These are phyloP conservation scores for Morinoia aosen DNA, from an alignment of 2,888 invertebrate species.

Conservation along the genomic window DNA sequence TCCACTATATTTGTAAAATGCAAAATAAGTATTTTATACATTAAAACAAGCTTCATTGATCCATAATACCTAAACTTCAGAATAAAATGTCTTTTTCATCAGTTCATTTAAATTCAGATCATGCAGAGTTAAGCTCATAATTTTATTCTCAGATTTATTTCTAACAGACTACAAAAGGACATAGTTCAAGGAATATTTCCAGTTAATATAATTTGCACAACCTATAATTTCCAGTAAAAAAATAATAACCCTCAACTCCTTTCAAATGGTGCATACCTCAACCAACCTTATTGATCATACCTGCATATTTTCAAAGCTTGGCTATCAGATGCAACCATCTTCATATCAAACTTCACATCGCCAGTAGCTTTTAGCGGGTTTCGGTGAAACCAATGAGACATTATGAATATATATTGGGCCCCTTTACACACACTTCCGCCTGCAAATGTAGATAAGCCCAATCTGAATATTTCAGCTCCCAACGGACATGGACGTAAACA, in stretches of 20 bases:
- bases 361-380: slow-evolving; percentile 78
- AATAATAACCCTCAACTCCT: background rate
- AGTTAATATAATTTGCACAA: no score
- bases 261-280: background rate
- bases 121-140: background rate
- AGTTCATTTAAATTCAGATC: background rate
- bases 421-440: background rate
- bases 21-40: no score
- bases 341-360: slow-evolving; percentile 73
- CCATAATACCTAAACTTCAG: no score
- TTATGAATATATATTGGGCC: slow-evolving; percentile 67
- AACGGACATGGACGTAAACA: background rate
- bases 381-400: slow-evolving; percentile 79
- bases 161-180: no score
- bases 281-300: slow-evolving; percentile 70
- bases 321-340: slow-evolving; percentile 73
- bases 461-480: background rate
- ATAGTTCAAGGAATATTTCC: no score
- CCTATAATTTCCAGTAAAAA: background rate
- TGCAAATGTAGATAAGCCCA: background rate
- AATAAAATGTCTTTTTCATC: no score
- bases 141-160: no score
- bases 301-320: slow-evolving; percentile 75
- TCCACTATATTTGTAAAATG: no score
- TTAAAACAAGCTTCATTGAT: no score